These are phyloP conservation scores for Myotis planiceps DNA, from an alignment of 2,797 vertebrate species.

Conservation along the genomic window DNA sequence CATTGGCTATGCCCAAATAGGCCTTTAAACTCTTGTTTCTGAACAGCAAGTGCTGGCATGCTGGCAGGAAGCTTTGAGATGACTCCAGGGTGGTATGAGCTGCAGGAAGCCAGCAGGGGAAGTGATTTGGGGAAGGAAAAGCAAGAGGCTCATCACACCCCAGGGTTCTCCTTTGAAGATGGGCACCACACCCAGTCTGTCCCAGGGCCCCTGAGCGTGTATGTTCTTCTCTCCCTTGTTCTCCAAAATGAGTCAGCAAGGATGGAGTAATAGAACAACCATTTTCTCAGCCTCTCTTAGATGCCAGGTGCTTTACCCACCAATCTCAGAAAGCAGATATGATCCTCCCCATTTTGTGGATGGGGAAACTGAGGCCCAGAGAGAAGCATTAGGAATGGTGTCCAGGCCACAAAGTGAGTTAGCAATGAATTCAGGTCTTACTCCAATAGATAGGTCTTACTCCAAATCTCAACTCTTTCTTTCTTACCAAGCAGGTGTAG, in stretches of 20 bases:
- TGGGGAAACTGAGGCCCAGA: background rate
- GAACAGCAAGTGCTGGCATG: background rate
- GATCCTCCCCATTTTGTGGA: background rate
- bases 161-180: background rate
- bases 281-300: background rate
- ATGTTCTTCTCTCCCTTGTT: background rate
- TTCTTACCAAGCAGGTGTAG: background rate
- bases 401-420: background rate
- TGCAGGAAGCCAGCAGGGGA: background rate
- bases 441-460: background rate
- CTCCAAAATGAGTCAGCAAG: background rate
- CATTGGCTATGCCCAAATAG: background rate
- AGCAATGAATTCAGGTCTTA: background rate
- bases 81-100: background rate
- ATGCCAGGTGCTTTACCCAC: background rate
- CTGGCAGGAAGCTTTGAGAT: background rate
- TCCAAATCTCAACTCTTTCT: background rate
- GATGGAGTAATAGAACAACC: background rate
- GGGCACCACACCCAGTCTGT: background rate
- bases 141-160: background rate
- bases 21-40: background rate
- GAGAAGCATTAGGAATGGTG: background rate
- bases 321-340: background rate
- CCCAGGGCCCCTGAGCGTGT: background rate
- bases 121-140: slow-evolving; percentile 28